These are phyloP conservation scores for Oncorhynchus kisutch DNA, from an alignment of 2,113 vertebrate species.

Conservation along the genomic window DNA sequence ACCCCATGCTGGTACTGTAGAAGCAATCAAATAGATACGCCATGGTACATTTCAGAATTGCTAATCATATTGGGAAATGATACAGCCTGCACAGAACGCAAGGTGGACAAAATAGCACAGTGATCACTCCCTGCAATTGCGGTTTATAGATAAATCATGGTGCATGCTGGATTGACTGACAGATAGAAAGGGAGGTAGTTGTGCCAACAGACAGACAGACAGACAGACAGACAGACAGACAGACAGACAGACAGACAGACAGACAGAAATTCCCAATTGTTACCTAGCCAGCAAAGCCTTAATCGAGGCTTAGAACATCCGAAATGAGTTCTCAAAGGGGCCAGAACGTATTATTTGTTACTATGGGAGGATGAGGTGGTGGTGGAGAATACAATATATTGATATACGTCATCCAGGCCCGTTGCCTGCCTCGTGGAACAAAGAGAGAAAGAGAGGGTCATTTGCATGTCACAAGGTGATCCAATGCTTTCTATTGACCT, in stretches of 20 bases:
- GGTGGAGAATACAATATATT: conserved; percentile 42
- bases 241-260: neutral
- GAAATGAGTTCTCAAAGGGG: neutral
- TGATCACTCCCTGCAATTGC: neutral
- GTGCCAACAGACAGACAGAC: no score
- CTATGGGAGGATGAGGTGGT: neutral
- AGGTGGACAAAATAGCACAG: neutral
- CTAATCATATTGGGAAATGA: neutral
- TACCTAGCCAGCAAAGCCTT: neutral
- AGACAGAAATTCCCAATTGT: neutral
- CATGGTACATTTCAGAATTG: neutral
- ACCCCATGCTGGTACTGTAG: neutral
- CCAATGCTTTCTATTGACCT: conserved; percentile 57
- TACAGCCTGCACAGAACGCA: neutral
- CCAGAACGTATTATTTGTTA: neutral
- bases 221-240: no score
- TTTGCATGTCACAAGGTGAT: conserved; percentile 74
- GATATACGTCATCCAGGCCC: conserved; percentile 46
- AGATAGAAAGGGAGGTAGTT: neutral
- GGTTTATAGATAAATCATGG: neutral
- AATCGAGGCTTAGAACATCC: neutral
- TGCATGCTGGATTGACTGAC: neutral
- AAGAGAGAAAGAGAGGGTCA: conserved; percentile 37
- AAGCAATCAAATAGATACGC: neutral
- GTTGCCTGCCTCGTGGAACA: conserved; percentile 43